Percentiles rank a stretch among this genome's conserved stretches.
Evolutionary conservation across 2,113 vertebrate genomes (phyloP).

Genomic region (Etheostoma cragini): DNA sequence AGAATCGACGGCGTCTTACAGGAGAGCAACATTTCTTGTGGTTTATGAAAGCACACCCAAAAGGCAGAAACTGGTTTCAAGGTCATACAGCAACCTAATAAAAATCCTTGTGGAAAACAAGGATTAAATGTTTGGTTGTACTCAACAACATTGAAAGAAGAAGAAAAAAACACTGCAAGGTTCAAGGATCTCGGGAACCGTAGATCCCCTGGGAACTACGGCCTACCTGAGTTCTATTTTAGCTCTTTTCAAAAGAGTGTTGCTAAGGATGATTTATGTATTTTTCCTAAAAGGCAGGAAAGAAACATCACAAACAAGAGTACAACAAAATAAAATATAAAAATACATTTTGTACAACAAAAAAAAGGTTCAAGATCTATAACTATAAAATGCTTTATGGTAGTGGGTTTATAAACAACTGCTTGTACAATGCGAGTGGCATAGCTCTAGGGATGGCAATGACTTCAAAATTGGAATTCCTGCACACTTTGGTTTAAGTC

Average conservation of each 20-base stretch:
- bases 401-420: too few species aligned
- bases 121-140: neutral
- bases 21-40: constrained; percentile 36
- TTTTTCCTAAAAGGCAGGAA: neutral
- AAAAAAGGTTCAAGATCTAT: too few species aligned
- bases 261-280: neutral
- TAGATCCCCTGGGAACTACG: neutral
- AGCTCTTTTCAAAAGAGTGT: neutral
- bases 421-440: too few species aligned
- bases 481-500: too few species aligned
- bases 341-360: too few species aligned
- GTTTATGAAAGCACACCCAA: constrained; percentile 50
- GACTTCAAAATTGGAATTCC: too few species aligned
- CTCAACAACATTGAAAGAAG: neutral
- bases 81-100: constrained; percentile 43
- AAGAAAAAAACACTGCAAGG: neutral
- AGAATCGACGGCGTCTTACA: neutral
- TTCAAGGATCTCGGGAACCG: constrained; percentile 25
- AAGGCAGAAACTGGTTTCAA: constrained; percentile 53
- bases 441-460: too few species aligned
- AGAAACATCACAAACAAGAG: too few species aligned
- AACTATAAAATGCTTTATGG: too few species aligned
- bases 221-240: neutral
- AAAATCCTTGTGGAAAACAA: constrained; percentile 7
- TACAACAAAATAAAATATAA: too few species aligned